Base-by-base conservation (phyloP, 2,888 invertebrate species). In the Nysson spinosus region DNA sequence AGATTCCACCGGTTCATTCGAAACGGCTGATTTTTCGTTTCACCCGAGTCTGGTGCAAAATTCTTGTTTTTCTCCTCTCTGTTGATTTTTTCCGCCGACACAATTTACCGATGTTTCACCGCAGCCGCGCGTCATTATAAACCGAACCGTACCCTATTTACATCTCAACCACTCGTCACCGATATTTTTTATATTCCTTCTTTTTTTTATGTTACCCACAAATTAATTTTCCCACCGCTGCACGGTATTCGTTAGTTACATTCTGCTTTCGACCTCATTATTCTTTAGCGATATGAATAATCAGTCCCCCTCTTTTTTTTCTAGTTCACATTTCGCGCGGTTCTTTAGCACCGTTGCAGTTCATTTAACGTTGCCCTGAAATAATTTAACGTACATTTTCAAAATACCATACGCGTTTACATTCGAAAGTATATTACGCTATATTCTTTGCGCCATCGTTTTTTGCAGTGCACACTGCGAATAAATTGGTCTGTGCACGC, bases 1-100 rank as follows among this genome's bases (percentile, higher is more conserved):
- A n/a, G 54, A 66, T 66, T 58, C 62, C 52, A 54, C 37, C 52
- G 44, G 62, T 58, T 69, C 56, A 61, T 72, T 72, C 60, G 49
- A 24, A 32, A 50, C 56, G 57, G 64, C 55, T 70, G 70, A 73
- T 70, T 70, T 69, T 70, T 70, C 58, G 40, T 39, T 30, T 30
- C 37, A 47, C 40, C 52, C 55, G 46, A 14, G 20, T 5, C 42
- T 22, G 20, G 19, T 34, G 39, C 20, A 35, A 28, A 50, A 49
- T 22, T 4, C 19, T 19, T 20, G 20, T 43, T 43, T 49, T 42
- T 52, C 28, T 40, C 20, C 20, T 37, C 44, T 17, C 35, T 39
- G 42, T 54, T 35, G 43, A 50, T 54, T 47, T 32, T 54, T 44
- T 28, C 30, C 35, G 12, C 35, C 57, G 47, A 46, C 51, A 65